Conservation (phyloP, 2,113 vertebrate species). For the Piaya cayana region DNA sequence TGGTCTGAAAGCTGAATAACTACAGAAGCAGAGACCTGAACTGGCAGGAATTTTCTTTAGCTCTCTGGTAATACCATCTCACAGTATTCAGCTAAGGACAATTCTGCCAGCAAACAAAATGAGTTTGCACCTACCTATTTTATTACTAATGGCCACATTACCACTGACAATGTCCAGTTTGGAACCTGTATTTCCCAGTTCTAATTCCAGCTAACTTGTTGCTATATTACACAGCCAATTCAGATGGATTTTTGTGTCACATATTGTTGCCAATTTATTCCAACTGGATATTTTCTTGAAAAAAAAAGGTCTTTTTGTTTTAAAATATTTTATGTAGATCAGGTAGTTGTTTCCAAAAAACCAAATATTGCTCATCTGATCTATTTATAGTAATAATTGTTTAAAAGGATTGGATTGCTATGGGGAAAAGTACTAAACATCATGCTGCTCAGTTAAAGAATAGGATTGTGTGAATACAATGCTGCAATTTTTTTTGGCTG, state of each 20-base stretch:
- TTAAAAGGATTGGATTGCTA: neutral
- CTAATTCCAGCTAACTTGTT: neutral
- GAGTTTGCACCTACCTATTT: neutral
- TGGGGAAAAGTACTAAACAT: neutral
- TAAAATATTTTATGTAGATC: neutral
- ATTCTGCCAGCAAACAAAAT: neutral
- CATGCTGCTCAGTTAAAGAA: neutral
- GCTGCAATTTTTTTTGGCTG: neutral
- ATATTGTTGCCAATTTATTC: neutral
- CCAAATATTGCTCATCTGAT: neutral
- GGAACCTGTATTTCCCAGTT: neutral
- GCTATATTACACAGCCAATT: neutral
- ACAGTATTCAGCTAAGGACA: neutral
- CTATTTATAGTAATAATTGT: neutral
- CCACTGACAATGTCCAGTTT: neutral
- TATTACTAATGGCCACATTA: neutral
- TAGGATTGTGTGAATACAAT: neutral
- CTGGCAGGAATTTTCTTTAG: neutral
- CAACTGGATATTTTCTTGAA: neutral
- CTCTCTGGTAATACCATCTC: neutral
- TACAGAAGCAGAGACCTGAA: neutral
- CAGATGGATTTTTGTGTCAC: neutral
- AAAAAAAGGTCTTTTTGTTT: fast-evolving
- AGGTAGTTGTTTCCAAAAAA: neutral
- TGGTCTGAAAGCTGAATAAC: neutral